Evolutionary conservation across 2,797 vertebrate genomes (phyloP).

Genomic region (Dipus sagitta): DNA sequence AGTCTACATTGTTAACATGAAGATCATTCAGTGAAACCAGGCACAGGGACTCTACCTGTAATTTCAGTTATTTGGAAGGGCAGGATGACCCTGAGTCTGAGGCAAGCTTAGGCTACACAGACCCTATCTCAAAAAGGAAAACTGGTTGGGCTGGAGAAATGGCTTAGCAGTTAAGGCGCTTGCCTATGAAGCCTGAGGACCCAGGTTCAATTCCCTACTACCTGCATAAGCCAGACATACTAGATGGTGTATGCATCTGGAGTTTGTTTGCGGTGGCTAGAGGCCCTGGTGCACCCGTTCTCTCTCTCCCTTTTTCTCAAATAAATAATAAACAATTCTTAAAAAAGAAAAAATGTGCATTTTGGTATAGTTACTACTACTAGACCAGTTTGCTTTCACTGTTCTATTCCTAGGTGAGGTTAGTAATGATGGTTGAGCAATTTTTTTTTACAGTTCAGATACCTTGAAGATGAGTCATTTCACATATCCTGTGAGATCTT

Average conservation of each 20-base stretch:
- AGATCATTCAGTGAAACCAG: neutral
- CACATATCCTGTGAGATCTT: neutral
- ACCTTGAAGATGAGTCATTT: conserved; percentile 43
- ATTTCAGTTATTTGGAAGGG: neutral
- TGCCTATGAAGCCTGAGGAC: too few species aligned
- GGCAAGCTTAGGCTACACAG: neutral
- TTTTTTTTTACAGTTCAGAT: neutral
- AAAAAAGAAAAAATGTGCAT: neutral
- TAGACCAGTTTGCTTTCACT: neutral
- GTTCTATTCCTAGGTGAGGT: neutral
- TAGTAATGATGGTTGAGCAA: neutral
- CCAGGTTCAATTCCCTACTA: too few species aligned
- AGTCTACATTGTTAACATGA: neutral
- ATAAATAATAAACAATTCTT: too few species aligned
- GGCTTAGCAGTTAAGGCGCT: too few species aligned
- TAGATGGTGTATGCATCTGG: too few species aligned
- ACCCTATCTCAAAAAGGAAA: neutral
- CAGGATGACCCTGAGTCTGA: neutral
- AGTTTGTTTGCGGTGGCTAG: too few species aligned
- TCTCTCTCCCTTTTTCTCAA: too few species aligned
- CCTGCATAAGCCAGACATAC: too few species aligned
- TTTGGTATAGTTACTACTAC: neutral
- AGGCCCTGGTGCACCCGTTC: too few species aligned
- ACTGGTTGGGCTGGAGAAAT: too few species aligned
- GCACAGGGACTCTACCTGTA: too few species aligned